Conservation (phyloP, 23 tunicate genomes). For the Ciona savignyi region DNA sequence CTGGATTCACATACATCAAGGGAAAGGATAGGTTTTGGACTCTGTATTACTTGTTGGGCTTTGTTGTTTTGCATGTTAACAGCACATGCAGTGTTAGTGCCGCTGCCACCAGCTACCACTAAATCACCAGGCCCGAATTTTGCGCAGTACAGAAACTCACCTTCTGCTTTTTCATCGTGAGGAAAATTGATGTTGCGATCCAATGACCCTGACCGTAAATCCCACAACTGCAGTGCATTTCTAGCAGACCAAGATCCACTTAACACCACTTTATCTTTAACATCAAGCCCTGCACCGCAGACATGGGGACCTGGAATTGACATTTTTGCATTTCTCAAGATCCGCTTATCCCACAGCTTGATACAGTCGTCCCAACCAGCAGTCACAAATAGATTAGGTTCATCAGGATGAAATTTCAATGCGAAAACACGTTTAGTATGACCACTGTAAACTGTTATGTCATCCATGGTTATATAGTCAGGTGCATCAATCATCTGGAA, state of each 20-base stretch:
- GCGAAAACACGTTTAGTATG: conserved; percentile 78
- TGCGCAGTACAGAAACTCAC: conserved; percentile 74
- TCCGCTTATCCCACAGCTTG: conserved; percentile 87
- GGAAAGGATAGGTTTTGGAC: conserved; percentile 32
- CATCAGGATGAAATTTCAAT: conserved; percentile 59
- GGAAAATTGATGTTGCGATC: conserved; percentile 28
- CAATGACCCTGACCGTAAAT: conserved; percentile 37
- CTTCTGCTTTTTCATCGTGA: conserved; percentile 38
- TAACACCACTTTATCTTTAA: conserved; percentile 27
- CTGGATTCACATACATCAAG: conserved; percentile 35
- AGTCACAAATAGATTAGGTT: conserved; percentile 62
- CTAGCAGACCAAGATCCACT: conserved; percentile 83
- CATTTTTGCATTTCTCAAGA: conserved; percentile 42
- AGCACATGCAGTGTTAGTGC: conserved; percentile 61
- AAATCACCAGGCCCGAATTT: conserved; percentile 22
- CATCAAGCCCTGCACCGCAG: conserved; percentile 67
- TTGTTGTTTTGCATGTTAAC: conserved; percentile 13
- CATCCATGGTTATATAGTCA: conserved; percentile 56
- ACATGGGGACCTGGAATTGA: conserved; percentile 70
- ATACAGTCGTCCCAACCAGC: conserved; percentile 89
- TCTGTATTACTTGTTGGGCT: conserved; percentile 13
- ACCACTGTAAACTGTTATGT: conserved; percentile 35
- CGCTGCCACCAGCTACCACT: conserved; percentile 86
- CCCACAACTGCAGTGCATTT: conserved; percentile 72
- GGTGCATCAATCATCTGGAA: conserved; percentile 35